Evolutionary conservation across 2,797 vertebrate genomes (phyloP).

Genomic region (Lindbergichthys nudifrons): DNA sequence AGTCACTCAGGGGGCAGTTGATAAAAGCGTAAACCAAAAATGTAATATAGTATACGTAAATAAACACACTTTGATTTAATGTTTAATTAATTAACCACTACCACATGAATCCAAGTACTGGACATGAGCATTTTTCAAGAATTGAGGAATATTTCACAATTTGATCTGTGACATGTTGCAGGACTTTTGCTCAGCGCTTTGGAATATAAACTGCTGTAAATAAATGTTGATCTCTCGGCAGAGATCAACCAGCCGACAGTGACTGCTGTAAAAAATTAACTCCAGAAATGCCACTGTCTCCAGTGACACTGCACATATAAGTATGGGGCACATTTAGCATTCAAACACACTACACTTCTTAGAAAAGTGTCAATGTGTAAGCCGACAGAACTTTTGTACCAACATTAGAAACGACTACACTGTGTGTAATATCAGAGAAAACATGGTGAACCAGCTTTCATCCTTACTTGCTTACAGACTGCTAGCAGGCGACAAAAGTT

Average conservation of each 20-base stretch:
- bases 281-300: neutral
- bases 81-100: too few species aligned
- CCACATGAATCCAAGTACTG: neutral
- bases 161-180: neutral
- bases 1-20: neutral
- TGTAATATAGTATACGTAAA: too few species aligned
- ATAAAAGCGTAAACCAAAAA: too few species aligned
- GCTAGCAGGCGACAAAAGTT: neutral
- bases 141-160: constrained; percentile 6
- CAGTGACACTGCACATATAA: neutral
- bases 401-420: constrained; percentile 9
- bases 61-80: too few species aligned
- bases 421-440: constrained; percentile 1
- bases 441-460: neutral
- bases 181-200: neutral
- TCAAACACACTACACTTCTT: neutral
- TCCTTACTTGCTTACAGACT: neutral
- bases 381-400: neutral
- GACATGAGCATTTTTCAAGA: neutral
- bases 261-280: constrained; percentile 6
- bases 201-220: neutral
- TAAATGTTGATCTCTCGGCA: neutral
- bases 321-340: neutral
- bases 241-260: neutral
- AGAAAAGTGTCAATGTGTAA: neutral